Evolutionary conservation across 2,797 vertebrate genomes (phyloP).

Genomic region (Enoplosus armatus): DNA sequence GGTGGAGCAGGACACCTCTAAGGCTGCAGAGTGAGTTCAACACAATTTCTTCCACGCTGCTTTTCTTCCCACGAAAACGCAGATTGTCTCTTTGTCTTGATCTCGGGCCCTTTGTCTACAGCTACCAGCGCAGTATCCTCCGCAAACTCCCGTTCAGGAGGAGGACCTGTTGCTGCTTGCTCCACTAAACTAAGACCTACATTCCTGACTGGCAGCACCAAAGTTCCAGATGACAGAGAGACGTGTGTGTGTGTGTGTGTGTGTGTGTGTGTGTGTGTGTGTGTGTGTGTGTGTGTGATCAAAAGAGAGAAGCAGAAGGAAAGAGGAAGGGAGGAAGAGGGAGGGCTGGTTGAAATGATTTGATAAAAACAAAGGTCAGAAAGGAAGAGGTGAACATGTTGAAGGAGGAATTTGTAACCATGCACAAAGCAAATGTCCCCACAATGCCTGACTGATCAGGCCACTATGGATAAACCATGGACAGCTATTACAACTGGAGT

Average conservation of each 20-base stretch:
- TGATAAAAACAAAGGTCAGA: constrained; percentile 21
- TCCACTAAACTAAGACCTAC: constrained; percentile 72
- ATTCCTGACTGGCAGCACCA: constrained; percentile 81
- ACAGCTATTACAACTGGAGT: not conserved
- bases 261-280: constrained; percentile 29
- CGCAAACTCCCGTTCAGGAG: constrained; percentile 55
- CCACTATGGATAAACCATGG: not conserved
- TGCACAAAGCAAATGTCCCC: not conserved
- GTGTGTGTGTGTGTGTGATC: constrained; percentile 35
- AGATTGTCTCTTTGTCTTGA: constrained; percentile 47
- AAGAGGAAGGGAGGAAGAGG: constrained; percentile 28
- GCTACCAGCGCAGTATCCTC: constrained; percentile 30
- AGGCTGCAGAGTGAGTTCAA: not conserved
- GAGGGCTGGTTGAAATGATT: constrained; percentile 49
- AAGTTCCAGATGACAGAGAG: constrained; percentile 70
- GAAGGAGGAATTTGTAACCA: constrained; percentile 16
- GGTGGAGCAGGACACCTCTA: constrained; percentile 18
- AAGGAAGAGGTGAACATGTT: constrained; percentile 16
- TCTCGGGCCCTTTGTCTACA: constrained; percentile 55
- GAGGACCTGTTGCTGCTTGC: constrained; percentile 84
- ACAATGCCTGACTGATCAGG: not conserved
- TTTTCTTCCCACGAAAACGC: constrained; percentile 9
- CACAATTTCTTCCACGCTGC: not conserved
- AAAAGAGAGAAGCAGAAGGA: constrained; percentile 31
- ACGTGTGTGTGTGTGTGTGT: constrained; percentile 20